A percentile compares a stretch with the other conserved stretches of the same genome.
Conservation (phyloP, 2,113 vertebrate species). For the Cacatua alba region DNA sequence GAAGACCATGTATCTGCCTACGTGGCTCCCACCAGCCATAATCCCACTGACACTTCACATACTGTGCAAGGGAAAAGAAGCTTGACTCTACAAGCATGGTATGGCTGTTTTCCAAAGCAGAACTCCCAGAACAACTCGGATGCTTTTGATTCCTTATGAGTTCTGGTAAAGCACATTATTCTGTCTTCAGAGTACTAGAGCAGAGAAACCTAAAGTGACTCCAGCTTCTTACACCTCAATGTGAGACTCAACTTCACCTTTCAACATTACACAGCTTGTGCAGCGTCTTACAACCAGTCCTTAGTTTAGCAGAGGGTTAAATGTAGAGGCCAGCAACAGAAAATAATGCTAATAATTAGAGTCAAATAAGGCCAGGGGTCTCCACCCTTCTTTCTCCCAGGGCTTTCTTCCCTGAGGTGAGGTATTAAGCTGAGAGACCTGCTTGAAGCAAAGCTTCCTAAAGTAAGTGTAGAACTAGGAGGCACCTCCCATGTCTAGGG, state of each 20-base stretch:
- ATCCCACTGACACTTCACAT: background rate
- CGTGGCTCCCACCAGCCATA: background rate
- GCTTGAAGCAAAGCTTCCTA: conserved; percentile 20
- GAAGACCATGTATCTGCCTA: background rate
- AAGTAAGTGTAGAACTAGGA: background rate
- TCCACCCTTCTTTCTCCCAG: background rate
- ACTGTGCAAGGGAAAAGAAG: background rate
- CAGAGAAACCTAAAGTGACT: background rate
- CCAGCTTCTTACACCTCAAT: background rate
- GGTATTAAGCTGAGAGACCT: background rate
- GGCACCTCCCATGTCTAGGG: conserved; percentile 27
- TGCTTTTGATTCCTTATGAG: background rate
- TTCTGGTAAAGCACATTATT: background rate
- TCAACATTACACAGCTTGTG: background rate
- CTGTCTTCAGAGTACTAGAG: background rate
- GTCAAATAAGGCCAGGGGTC: background rate
- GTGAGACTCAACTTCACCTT: background rate
- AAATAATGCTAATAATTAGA: background rate
- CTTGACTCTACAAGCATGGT: background rate
- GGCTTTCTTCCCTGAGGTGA: background rate
- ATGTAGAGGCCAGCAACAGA: background rate
- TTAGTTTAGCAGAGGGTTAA: background rate
- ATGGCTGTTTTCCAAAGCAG: background rate
- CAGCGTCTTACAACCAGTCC: background rate
- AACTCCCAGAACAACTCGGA: background rate